A percentile compares a stretch with the other conserved stretches of the same genome.
phyloP scores from a whole-genome alignment of 2,113 vertebrate species.

The Brevimyrus niger region DNA sequence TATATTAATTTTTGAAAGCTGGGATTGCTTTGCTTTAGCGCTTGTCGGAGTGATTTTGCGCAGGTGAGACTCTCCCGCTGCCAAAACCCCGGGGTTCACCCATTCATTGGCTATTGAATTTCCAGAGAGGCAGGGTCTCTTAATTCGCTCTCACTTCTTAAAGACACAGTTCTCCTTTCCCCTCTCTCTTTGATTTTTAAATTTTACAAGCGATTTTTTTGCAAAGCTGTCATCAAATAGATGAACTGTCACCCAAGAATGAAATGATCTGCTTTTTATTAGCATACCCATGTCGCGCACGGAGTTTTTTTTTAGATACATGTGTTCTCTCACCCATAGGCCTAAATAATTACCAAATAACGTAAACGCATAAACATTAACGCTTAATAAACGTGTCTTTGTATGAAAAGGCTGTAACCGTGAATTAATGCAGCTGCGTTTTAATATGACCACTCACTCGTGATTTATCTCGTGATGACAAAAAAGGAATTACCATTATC shows the following conservation, averaged over 20 bases:
- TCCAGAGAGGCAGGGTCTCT: conserved; percentile 45
- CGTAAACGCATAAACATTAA: neutral
- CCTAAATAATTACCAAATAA: neutral
- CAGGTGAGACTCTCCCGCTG: conserved; percentile 61
- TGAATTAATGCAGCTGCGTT: neutral
- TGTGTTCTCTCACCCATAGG: neutral
- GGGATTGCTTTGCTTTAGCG: conserved; percentile 39
- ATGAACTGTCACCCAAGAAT: neutral
- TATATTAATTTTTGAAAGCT: conserved; percentile 51
- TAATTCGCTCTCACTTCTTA: conserved; percentile 53
- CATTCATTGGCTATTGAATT: conserved; percentile 54
- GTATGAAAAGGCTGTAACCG: neutral
- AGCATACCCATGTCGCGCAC: neutral
- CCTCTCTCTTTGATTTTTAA: conserved; percentile 2
- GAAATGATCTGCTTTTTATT: conserved; percentile 4
- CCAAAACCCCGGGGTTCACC: conserved; percentile 47
- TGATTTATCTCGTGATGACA: neutral
- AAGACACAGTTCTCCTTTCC: conserved; percentile 56
- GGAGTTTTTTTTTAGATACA: neutral
- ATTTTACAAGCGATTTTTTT: neutral
- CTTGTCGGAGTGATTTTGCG: conserved; percentile 54
- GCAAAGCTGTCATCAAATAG: neutral
- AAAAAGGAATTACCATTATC: neutral
- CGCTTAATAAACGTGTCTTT: neutral
- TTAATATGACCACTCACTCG: neutral